Evolutionary conservation across 2,113 vertebrate species (phyloP).

Genomic region (Mirza zaza): DNA sequence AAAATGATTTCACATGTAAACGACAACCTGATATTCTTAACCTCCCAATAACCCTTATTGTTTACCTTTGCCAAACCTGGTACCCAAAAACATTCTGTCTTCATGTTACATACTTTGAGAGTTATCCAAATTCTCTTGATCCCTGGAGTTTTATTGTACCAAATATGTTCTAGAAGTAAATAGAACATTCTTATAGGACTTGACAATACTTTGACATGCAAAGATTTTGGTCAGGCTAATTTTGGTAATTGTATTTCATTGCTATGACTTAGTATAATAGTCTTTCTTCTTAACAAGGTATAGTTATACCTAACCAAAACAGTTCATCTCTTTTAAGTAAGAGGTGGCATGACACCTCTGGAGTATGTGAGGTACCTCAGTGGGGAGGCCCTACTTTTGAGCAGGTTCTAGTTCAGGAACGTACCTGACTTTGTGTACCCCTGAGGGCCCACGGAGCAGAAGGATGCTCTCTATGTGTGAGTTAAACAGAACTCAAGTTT

Average conservation of each 20-base stretch:
- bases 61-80: not conserved
- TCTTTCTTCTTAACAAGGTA: conserved; percentile 4
- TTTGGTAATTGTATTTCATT: conserved; percentile 2
- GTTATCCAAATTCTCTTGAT: conserved; percentile 11
- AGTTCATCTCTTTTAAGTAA: not conserved
- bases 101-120: not conserved
- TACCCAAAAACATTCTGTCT: not conserved
- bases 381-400: not conserved
- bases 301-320: not conserved
- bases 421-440: not conserved
- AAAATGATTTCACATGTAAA: conserved; percentile 12
- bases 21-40: not conserved
- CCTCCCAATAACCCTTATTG: not conserved
- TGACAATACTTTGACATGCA: not conserved
- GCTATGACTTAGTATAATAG: not conserved
- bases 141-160: not conserved
- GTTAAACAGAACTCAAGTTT: not conserved
- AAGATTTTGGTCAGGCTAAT: conserved; percentile 17
- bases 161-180: not conserved
- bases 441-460: not conserved
- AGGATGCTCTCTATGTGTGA: not conserved
- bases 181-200: not conserved
- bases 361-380: not conserved
- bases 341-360: not conserved
- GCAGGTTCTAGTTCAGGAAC: not conserved